phyloP scores from a whole-genome alignment of 2,888 invertebrate genomes.

The Tachina lurida region DNA sequence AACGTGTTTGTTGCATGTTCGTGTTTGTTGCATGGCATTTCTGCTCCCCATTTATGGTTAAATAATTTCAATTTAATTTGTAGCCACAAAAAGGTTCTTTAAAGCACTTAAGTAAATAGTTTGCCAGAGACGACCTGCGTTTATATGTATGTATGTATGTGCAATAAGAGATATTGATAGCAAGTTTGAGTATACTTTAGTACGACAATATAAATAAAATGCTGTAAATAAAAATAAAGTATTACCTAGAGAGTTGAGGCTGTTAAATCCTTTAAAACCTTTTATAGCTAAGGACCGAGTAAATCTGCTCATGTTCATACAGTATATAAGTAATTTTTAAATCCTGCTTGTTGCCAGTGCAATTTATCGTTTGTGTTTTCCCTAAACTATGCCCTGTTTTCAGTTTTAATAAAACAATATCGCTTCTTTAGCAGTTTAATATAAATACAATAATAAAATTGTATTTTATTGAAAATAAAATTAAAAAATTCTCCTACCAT shows the following conservation, averaged over 20 bases:
- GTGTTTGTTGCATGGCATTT: background rate
- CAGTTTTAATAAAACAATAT: no score
- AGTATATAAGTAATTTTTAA: background rate
- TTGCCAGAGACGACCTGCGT: slow-evolving; percentile 13
- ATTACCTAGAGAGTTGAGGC: background rate
- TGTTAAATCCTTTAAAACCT: background rate
- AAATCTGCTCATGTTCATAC: background rate
- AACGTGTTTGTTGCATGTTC: slow-evolving; percentile 53
- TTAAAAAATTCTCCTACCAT: no score
- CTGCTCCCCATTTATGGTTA: slow-evolving; percentile 47
- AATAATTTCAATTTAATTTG: slow-evolving; percentile 60
- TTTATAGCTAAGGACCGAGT: background rate
- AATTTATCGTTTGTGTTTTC: background rate
- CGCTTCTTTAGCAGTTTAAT: no score
- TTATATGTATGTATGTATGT: no score
- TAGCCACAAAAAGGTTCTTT: slow-evolving; percentile 51
- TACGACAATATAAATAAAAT: slow-evolving; percentile 1
- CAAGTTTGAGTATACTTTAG: background rate
- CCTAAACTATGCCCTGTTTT: no score
- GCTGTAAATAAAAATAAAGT: background rate
- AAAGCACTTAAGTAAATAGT: slow-evolving; percentile 42
- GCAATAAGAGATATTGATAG: slow-evolving; percentile 13
- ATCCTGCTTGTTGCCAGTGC: background rate
- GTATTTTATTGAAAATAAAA: no score
- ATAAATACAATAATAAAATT: no score